Conservation (phyloP, 2,888 invertebrate species). For the Iphiclides podalirius region DNA sequence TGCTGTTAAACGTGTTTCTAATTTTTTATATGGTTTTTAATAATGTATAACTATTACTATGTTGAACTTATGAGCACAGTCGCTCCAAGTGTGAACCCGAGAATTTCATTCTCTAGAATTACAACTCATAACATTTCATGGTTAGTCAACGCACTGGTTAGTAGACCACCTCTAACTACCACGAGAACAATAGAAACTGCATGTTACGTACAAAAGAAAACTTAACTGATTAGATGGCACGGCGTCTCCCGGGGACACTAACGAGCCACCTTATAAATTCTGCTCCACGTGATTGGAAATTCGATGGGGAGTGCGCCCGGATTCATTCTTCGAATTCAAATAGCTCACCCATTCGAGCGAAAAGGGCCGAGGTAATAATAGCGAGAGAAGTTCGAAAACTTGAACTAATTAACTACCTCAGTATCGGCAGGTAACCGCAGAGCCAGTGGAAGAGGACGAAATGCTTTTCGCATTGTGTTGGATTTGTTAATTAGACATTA, state of each 20-base stretch:
- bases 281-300: constrained; percentile 13
- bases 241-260: not conserved
- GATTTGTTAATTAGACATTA: too few relatives aligned
- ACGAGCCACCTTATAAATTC: constrained; percentile 18
- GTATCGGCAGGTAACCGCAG: too few relatives aligned
- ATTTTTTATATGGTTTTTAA: too few relatives aligned
- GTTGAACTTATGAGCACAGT: too few relatives aligned
- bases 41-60: too few relatives aligned
- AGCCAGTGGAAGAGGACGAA: too few relatives aligned
- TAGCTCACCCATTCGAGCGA: constrained; percentile 8
- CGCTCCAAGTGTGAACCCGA: too few relatives aligned
- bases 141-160: too few relatives aligned
- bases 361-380: not conserved
- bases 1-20: too few relatives aligned
- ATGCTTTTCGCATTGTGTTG: too few relatives aligned
- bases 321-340: constrained; percentile 11
- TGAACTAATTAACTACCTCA: constrained; percentile 2
- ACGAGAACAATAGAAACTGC: not conserved
- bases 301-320: constrained; percentile 1
- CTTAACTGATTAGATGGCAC: constrained; percentile 11
- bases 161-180: too few relatives aligned
- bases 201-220: not conserved
- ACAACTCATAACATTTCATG: not conserved
- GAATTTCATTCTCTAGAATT: too few relatives aligned
- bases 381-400: not conserved